Conservation (phyloP, 2,113 vertebrate genomes). For the Oncorhynchus keta region DNA sequence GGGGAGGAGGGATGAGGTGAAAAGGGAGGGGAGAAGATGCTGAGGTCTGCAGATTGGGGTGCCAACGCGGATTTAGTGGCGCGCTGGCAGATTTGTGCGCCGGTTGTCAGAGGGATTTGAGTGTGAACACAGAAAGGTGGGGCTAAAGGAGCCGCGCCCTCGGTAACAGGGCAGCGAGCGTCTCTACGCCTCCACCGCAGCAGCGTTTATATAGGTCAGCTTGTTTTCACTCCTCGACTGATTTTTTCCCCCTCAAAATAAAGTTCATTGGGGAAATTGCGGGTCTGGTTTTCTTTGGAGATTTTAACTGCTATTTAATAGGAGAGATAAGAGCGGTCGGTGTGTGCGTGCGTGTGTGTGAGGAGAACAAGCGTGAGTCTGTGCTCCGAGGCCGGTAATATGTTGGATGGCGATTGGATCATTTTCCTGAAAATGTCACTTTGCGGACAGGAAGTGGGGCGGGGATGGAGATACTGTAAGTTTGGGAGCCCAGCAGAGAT, state of each 20-base stretch:
- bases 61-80: slow-evolving; percentile 20
- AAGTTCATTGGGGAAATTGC: slow-evolving; percentile 34
- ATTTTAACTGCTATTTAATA: slow-evolving; percentile 45
- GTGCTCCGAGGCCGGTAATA: slow-evolving; percentile 35
- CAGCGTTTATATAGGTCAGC: slow-evolving; percentile 36
- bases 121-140: slow-evolving; percentile 23
- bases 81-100: slow-evolving; percentile 31
- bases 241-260: background rate
- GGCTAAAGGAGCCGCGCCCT: slow-evolving; percentile 21
- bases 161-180: background rate
- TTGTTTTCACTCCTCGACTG: slow-evolving; percentile 28
- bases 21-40: slow-evolving; percentile 24
- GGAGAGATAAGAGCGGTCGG: slow-evolving; percentile 36
- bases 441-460: slow-evolving; percentile 27
- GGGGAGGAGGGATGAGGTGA: slow-evolving; percentile 22
- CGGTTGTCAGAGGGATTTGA: slow-evolving; percentile 34
- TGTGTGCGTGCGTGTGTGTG: slow-evolving; percentile 12
- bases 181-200: background rate
- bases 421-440: slow-evolving; percentile 52
- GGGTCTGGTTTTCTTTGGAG: slow-evolving; percentile 23
- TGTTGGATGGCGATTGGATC: slow-evolving; percentile 50
- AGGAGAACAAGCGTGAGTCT: slow-evolving; percentile 34
- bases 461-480: slow-evolving; percentile 56
- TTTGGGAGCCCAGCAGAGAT: slow-evolving; percentile 60
- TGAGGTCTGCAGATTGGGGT: slow-evolving; percentile 19